Evolutionary conservation across 2,797 vertebrate genomes (phyloP).

Genomic region (Austrolebias charrua): DNA sequence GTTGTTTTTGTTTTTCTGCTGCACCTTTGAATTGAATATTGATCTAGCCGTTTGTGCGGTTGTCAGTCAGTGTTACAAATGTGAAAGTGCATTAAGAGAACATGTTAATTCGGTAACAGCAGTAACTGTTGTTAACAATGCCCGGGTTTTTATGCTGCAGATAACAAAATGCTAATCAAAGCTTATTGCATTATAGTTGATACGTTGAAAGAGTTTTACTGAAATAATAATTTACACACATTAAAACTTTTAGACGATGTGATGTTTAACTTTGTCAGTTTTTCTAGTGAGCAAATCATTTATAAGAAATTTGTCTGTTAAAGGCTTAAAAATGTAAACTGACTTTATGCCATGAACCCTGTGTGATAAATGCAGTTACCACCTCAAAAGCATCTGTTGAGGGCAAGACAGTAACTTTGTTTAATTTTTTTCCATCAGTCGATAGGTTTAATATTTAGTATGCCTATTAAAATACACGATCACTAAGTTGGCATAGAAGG

Average conservation of each 20-base stretch:
- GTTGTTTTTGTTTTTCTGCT: neutral
- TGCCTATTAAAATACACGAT: neutral
- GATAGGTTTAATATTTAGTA: neutral
- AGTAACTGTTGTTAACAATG: too few relatives aligned
- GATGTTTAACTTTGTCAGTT: neutral
- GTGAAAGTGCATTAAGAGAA: neutral
- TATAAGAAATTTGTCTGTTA: too few relatives aligned
- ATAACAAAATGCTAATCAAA: neutral
- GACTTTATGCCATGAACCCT: too few relatives aligned
- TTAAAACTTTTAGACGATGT: neutral
- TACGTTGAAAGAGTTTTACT: neutral
- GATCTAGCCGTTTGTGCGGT: neutral
- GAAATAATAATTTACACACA: too few relatives aligned
- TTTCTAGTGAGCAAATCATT: too few relatives aligned
- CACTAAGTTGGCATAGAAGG: neutral
- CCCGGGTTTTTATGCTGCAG: neutral
- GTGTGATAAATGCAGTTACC: too few relatives aligned
- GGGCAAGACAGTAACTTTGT: neutral
- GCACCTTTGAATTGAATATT: neutral
- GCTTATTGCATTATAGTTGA: neutral
- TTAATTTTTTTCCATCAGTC: neutral
- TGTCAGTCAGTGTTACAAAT: neutral
- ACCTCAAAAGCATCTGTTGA: too few relatives aligned
- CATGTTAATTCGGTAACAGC: neutral
- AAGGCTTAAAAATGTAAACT: too few relatives aligned